phyloP scores from a whole-genome alignment of 2,888 invertebrate species.

The Athrips mouffetella region DNA sequence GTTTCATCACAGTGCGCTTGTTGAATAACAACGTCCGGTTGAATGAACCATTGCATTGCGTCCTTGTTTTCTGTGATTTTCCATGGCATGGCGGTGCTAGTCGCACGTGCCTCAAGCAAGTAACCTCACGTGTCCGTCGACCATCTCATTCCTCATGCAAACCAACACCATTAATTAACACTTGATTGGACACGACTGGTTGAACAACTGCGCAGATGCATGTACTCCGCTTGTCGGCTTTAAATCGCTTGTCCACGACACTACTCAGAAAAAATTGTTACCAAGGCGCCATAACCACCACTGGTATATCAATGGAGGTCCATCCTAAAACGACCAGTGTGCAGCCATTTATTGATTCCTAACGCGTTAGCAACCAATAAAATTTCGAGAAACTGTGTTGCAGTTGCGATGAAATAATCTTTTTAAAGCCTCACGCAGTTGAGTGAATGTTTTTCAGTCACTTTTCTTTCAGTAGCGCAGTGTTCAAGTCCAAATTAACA shows the following conservation, averaged over 20 bases:
- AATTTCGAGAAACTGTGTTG: too few species aligned
- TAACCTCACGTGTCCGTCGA: constrained; percentile 37
- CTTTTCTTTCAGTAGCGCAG: too few species aligned
- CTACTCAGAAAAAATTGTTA: too few species aligned
- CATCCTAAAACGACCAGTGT: too few species aligned
- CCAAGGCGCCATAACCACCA: too few species aligned
- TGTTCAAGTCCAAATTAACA: too few species aligned
- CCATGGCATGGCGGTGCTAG: constrained; percentile 46
- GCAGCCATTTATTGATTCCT: too few species aligned
- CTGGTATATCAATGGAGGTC: too few species aligned
- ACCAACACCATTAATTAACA: constrained; percentile 48
- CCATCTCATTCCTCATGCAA: constrained; percentile 49
- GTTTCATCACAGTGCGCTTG: constrained; percentile 73
- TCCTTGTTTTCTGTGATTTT: constrained; percentile 78
- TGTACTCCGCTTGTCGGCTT: constrained; percentile 20
- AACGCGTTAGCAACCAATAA: too few species aligned
- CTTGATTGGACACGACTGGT: constrained; percentile 36
- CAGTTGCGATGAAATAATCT: too few species aligned
- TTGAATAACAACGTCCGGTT: constrained; percentile 76
- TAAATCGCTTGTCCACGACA: constrained; percentile 6
- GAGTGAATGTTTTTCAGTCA: too few species aligned
- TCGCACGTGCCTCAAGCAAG: constrained; percentile 45
- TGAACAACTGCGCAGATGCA: constrained; percentile 46
- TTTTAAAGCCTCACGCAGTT: too few species aligned
- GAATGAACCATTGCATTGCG: constrained; percentile 76